phyloP scores from a whole-genome alignment of 1,140 invertebrate species.

The Rhagoletis zephyria region DNA sequence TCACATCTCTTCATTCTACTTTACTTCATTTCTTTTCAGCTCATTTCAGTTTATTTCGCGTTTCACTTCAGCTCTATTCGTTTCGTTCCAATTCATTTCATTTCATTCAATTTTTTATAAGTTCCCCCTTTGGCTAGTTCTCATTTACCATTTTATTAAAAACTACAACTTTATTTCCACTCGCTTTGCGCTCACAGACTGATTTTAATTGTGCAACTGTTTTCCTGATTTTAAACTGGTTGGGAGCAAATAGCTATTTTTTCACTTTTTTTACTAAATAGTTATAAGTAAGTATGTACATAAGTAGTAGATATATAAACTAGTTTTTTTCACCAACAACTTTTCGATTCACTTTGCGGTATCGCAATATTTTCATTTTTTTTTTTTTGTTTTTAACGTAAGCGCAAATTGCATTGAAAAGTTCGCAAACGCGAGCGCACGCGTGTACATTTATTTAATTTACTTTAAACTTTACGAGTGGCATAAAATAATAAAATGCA shows the following conservation, averaged over 20 bases:
- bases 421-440: neutral
- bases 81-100: too few relatives aligned
- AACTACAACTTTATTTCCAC: conserved; percentile 20
- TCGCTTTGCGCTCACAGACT: conserved; percentile 6
- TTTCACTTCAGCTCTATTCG: too few relatives aligned
- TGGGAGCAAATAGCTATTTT: neutral
- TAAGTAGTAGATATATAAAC: too few relatives aligned
- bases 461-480: conserved; percentile 35
- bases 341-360: conserved; percentile 25
- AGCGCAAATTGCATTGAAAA: conserved; percentile 33
- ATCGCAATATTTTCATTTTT: neutral
- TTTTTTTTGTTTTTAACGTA: too few relatives aligned
- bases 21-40: too few relatives aligned
- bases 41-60: too few relatives aligned
- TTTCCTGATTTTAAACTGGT: conserved; percentile 22
- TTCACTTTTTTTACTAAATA: neutral
- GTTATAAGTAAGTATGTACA: too few relatives aligned
- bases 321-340: neutral
- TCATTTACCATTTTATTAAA: too few relatives aligned
- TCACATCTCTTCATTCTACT: too few relatives aligned
- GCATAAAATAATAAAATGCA: neutral
- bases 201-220: conserved; percentile 16
- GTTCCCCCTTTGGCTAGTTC: too few relatives aligned
- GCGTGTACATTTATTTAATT: conserved; percentile 31
- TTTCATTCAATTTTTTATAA: too few relatives aligned